These are phyloP conservation scores for Maconellicoccus hirsutus DNA, from an alignment of 1,140 invertebrate species.

Conservation along the genomic window DNA sequence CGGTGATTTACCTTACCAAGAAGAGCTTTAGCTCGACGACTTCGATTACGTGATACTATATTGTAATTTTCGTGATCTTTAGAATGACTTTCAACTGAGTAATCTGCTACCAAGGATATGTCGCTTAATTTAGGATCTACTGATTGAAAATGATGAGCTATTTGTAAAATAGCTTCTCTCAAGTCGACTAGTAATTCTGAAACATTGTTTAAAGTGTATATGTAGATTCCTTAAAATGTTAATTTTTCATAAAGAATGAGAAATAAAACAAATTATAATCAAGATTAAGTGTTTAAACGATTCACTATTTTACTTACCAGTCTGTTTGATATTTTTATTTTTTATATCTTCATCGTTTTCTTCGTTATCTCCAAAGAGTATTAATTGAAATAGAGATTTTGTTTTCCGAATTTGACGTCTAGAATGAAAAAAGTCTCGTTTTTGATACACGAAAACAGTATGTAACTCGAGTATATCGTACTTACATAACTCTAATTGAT, in stretches of 20 bases:
- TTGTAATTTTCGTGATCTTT: constrained; percentile 89
- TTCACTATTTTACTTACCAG: constrained; percentile 39
- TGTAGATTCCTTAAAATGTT: no score
- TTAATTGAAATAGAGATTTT: constrained; percentile 79
- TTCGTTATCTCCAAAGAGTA: constrained; percentile 69
- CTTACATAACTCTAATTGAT: no score
- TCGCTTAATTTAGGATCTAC: constrained; percentile 60
- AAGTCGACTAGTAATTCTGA: constrained; percentile 89
- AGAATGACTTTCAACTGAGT: constrained; percentile 87
- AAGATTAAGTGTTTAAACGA: no score
- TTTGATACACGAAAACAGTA: no score
- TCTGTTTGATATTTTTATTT: constrained; percentile 94
- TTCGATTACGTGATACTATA: constrained; percentile 74
- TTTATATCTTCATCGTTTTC: constrained; percentile 80
- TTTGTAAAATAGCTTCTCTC: constrained; percentile 83
- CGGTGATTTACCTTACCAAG: constrained; percentile 44
- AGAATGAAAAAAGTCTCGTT: constrained; percentile 26
- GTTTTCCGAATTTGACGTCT: constrained; percentile 78
- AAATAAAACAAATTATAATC: no score
- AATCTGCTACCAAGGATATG: constrained; percentile 78
- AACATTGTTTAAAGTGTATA: neutral
- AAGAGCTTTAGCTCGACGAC: constrained; percentile 85
- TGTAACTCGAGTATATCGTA: no score
- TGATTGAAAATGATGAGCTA: constrained; percentile 78
- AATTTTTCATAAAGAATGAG: no score